Evolutionary conservation across 2,888 invertebrate genomes (phyloP), one percentile per base, ranked within the genome.

Genomic region (Agonopterix heracliana): DNA sequence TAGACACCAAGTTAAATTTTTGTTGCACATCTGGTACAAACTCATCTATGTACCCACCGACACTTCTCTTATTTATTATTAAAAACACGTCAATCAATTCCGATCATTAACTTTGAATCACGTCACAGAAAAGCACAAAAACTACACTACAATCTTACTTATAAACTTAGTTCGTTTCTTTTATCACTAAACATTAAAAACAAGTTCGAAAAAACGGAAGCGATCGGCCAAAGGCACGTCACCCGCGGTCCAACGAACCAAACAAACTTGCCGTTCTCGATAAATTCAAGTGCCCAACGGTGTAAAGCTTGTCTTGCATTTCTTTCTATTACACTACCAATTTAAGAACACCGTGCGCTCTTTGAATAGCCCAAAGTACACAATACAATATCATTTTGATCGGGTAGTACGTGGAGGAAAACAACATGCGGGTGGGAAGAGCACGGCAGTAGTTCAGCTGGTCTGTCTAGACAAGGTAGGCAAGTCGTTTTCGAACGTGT

Each of bases 281-380:
- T 41, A 46, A 47, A 48, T 47, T 56, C 63, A 68, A 64, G 68
- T 63, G 61, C 60, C 60, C 66, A 61, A 63, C 66, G 69, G 56
- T 56, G 56, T 54, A 60, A 65, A 58, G 64, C 59, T 62, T 62
- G 63, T 67, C 74, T 65, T 66, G 63, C 69, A 63, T 78, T 74
- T 74, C 74, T 67, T 68, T 73, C 66, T 75, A 74, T 65, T 70
- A 81, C 47, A 60, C 78, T 48, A 62, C 68, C 60, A 55, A 77
- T 61, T 78, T 65, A 17, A 72, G 75, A 68, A 74, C 48, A 53
- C 50, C 49, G n/a, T n/a, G 49, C 49, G 45, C 46, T 41, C 52
- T 55, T 50, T 51, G 51, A 62, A 57, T 56, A 51, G 47, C 49
- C 26, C 26, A 26, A 26, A 26, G 26, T 3, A 7, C 3, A 26